Evolutionary conservation across 1,140 invertebrate genomes (phyloP).

Genomic region (Laodelphax striatellus): DNA sequence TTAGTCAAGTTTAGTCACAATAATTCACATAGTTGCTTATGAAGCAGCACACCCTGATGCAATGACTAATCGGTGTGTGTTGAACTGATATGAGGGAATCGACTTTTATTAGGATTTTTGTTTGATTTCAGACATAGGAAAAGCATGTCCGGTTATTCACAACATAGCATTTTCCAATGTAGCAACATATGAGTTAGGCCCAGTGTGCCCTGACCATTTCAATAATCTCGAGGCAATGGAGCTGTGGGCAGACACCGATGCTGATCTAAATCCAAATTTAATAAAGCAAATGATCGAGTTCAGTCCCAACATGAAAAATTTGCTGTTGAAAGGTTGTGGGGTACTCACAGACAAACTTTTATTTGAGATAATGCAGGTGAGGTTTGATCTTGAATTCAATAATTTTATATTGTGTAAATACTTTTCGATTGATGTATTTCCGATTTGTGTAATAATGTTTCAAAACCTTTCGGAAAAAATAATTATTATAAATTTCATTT

Average conservation of each 20-base stretch:
- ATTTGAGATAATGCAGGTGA: slow-evolving; percentile 27
- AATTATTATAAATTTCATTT: too few relatives aligned
- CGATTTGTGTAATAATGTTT: too few relatives aligned
- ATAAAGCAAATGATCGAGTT: slow-evolving; percentile 24
- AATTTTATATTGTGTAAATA: too few relatives aligned
- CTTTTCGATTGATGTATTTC: too few relatives aligned
- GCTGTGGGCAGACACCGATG: slow-evolving; percentile 26
- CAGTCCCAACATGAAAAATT: slow-evolving; percentile 23
- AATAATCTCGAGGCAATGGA: slow-evolving; percentile 25
- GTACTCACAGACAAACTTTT: slow-evolving; percentile 24
- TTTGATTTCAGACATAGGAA: slow-evolving; percentile 23
- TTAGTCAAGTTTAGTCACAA: too few relatives aligned
- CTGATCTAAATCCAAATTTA: slow-evolving; percentile 20
- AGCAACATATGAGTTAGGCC: slow-evolving; percentile 17
- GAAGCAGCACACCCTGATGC: too few relatives aligned
- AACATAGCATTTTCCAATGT: slow-evolving; percentile 29
- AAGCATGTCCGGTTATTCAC: slow-evolving; percentile 24
- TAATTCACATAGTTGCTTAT: too few relatives aligned
- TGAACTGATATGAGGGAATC: too few relatives aligned
- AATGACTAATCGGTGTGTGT: too few relatives aligned
- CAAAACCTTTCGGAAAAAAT: too few relatives aligned
- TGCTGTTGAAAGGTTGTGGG: slow-evolving; percentile 27
- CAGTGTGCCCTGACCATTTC: slow-evolving; percentile 20
- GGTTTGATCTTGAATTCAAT: background rate
- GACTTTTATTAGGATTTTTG: too few relatives aligned